Evolutionary conservation across 1,140 invertebrate genomes (phyloP).

Genomic region (Macrosteles quadrilineatus): DNA sequence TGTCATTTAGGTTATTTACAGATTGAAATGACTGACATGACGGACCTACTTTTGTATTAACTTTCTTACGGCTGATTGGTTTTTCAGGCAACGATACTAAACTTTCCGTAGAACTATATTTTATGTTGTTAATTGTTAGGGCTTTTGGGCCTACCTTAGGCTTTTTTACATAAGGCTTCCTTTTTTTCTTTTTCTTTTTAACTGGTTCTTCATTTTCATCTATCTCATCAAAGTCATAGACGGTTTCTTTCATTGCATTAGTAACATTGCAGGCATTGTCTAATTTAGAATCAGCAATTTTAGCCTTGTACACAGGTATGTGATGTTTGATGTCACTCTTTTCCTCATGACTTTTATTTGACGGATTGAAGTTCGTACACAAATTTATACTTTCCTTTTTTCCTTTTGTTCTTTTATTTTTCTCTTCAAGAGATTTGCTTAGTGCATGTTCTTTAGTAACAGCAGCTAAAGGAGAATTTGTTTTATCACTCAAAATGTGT

Average conservation of each 20-base stretch:
- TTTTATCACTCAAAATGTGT: no score
- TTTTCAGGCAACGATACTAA: slow-evolving; percentile 18
- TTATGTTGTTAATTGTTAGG: slow-evolving; percentile 22
- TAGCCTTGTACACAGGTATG: slow-evolving; percentile 1
- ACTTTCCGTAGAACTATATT: slow-evolving; percentile 26
- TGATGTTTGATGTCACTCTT: neutral
- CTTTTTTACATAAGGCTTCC: neutral
- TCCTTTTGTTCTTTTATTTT: no score
- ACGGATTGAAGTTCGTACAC: no score
- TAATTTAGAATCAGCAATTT: neutral
- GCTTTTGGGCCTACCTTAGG: slow-evolving; percentile 16
- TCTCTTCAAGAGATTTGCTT: no score
- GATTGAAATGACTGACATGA: neutral
- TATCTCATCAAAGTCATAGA: slow-evolving; percentile 21
- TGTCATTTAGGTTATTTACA: neutral
- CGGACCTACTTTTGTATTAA: neutral
- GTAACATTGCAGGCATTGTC: neutral
- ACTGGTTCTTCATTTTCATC: slow-evolving; percentile 18
- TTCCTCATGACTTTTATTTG: neutral
- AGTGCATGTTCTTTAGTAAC: no score
- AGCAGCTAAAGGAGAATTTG: no score
- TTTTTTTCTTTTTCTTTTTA: slow-evolving; percentile 13
- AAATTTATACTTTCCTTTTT: no score
- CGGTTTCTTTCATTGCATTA: neutral
- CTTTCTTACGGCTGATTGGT: neutral